Conservation (phyloP, 2,888 invertebrate genomes). For the Leucophenga maculata region DNA sequence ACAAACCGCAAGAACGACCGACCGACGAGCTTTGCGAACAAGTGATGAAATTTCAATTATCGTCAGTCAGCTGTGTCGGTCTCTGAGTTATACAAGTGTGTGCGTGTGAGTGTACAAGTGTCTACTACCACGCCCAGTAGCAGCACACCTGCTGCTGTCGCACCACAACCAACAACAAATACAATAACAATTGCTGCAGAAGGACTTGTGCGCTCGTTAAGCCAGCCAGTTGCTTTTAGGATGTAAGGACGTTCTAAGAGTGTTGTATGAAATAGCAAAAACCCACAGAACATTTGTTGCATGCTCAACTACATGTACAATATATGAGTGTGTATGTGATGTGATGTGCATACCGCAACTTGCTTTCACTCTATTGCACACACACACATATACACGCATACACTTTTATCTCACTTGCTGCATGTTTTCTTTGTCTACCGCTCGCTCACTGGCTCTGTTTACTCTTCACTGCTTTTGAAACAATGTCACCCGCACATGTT, state of each 20-base stretch:
- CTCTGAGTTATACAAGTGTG: slow-evolving; percentile 26
- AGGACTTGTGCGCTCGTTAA: slow-evolving; percentile 18
- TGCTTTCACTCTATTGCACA: slow-evolving; percentile 33
- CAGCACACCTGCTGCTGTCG: slow-evolving; percentile 64
- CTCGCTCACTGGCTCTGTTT: slow-evolving; percentile 24
- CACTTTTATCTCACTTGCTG: slow-evolving; percentile 58
- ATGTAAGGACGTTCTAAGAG: not conserved
- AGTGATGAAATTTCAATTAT: slow-evolving; percentile 65
- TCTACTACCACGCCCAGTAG: slow-evolving; percentile 2
- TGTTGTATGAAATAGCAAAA: slow-evolving; percentile 16
- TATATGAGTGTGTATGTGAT: slow-evolving; percentile 33
- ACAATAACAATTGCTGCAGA: slow-evolving; percentile 17
- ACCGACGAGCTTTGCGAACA: slow-evolving; percentile 45
- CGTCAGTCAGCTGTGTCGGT: slow-evolving; percentile 60
- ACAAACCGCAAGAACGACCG: slow-evolving; percentile 54
- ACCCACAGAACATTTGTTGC: slow-evolving; percentile 62
- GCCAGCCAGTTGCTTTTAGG: not conserved
- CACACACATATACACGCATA: slow-evolving; percentile 30
- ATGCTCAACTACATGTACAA: slow-evolving; percentile 40
- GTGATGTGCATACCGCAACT: slow-evolving; percentile 27
- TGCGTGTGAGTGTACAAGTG: not conserved
- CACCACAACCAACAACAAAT: slow-evolving; percentile 51
- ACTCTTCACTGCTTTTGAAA: slow-evolving; percentile 8
- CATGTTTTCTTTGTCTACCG: slow-evolving; percentile 50
- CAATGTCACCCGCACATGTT: slow-evolving; percentile 20